Base-by-base conservation (phyloP, 2,888 invertebrate species). In the Doris montereyensis region DNA sequence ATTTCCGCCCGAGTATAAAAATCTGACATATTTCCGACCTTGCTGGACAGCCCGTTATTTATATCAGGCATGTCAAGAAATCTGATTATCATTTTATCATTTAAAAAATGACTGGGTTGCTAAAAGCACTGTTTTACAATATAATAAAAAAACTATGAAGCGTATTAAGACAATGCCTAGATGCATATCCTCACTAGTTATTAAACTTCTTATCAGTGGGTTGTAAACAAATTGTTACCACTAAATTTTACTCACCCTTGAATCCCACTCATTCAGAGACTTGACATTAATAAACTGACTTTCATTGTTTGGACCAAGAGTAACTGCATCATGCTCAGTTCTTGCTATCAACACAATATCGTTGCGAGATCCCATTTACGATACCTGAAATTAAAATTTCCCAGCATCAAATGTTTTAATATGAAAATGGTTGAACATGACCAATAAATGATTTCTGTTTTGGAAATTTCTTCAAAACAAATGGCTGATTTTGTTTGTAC, bases 261-360 rank as follows among this genome's bases (percentile, higher is more conserved):
- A 97, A 92, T 99, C 99, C 99, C 99, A 99, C 91, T 99, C 99
- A 92, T 99, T 99, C 26, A 99, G 93, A 0, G 99, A 98, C 92
- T 98, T 99, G 90, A 99, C 96, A 5, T 97, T 96, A 72, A 99
- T 93, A 92, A 95, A 98, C 92, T 99, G 98, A 0, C 94, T 93
- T 90, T 98, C 97, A 81, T 96, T 96, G 80, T 90, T 91, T 13
- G 92, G 91, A 65, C 91, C 92, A 71, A 82, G 94, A 85, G 91
- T 89, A 0, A 97, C 97, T 0, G 98, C 98, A 92, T 99, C 99
- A 90, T 98, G 97, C 91, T 99, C 99, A 92, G 98, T 98, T 77
- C 99, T 95, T 0, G 96, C 95, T 76, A 99, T 96, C 83, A 99
- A 92, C 32, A 95, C 95, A 84, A 98, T 95, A 81, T 96, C 97